phyloP scores from a whole-genome alignment of 1,140 invertebrate species.

The Drosophila ogumai region DNA sequence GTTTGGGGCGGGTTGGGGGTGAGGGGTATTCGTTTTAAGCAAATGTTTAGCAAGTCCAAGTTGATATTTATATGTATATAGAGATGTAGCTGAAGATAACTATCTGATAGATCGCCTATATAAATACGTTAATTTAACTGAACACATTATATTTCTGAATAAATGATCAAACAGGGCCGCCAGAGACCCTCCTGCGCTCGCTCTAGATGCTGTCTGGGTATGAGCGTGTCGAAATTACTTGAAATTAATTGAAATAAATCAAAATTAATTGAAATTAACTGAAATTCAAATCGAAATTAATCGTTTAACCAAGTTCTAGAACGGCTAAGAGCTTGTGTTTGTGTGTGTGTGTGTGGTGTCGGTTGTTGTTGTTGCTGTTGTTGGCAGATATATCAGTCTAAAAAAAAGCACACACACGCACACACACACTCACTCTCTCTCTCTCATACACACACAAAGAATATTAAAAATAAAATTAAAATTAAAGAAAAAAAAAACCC shows the following conservation, averaged over 20 bases:
- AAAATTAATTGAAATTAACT: too few relatives aligned
- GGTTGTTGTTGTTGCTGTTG: slow-evolving; percentile 44
- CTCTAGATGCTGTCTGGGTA: slow-evolving; percentile 6
- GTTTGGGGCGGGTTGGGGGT: neutral
- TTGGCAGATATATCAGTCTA: slow-evolving; percentile 76
- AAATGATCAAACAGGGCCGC: slow-evolving; percentile 49
- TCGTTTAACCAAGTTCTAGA: neutral
- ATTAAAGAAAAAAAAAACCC: slow-evolving; percentile 32
- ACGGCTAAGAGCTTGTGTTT: slow-evolving; percentile 7
- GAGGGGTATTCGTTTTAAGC: neutral
- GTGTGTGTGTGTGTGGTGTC: slow-evolving; percentile 23
- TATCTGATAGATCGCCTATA: slow-evolving; percentile 67
- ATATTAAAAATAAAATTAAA: slow-evolving; percentile 22
- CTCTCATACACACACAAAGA: slow-evolving; percentile 28
- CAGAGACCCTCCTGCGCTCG: slow-evolving; percentile 6
- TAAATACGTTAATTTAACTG: slow-evolving; percentile 78
- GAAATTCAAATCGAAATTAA: neutral
- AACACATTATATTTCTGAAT: slow-evolving; percentile 68
- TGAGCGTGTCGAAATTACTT: slow-evolving; percentile 5
- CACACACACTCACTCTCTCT: neutral
- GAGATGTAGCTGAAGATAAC: slow-evolving; percentile 44
- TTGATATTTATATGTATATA: slow-evolving; percentile 30
- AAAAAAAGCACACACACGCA: slow-evolving; percentile 28
- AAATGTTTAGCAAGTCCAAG: slow-evolving; percentile 16
- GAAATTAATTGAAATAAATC: too few relatives aligned